Evolutionary conservation across 2,113 vertebrate genomes (phyloP), one percentile per base, ranked within the genome.

Genomic region (Aldabrachelys gigantea): DNA sequence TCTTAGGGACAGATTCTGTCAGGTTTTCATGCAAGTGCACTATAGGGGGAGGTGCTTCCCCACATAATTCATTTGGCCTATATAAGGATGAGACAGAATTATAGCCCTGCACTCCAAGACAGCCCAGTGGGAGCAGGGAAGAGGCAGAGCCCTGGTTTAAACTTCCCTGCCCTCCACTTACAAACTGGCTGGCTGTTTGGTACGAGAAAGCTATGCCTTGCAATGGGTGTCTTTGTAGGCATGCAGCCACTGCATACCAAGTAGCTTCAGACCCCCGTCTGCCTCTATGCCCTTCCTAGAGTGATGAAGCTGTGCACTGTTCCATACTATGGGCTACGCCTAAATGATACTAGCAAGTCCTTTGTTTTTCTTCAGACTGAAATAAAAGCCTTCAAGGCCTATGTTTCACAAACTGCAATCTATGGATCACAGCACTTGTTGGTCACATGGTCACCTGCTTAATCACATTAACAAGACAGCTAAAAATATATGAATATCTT

Each of bases 211-310:
- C 16, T 93, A 80, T 11, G 50, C 83, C 17, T 69, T 91, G 24
- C 27, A 90, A 56, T 80, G 56, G 1, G 94, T 62, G 5, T 52
- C 76, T 76, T 35, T 57, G 82, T 89, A 89, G n/a, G 65, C 0
- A 1, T 12, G 31, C 31, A 91, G 21, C 13, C 89, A 25, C 54
- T 54, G 8, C 27, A 69, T 69, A 85, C 10, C 47, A 41, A 75
- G 69, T 31, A 85, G 50, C 5, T 92, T 38, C 19, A 4, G n/a
- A 38, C n/a, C 65, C 7, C 8, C 65, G 5, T 72, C 35, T 72
- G 16, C 2, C 86, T 82, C 82, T 38, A 7, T 81, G 5, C 4
- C n/a, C 50, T 9, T 89, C 4, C 31, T 89, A 0, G 0, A 84
- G 62, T 12, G 54, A 27, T 8, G 1, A 4, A 10, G 21, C n/a